phyloP scores from a whole-genome alignment of 1,140 invertebrate genomes.

The Leptopilina clavipes region DNA sequence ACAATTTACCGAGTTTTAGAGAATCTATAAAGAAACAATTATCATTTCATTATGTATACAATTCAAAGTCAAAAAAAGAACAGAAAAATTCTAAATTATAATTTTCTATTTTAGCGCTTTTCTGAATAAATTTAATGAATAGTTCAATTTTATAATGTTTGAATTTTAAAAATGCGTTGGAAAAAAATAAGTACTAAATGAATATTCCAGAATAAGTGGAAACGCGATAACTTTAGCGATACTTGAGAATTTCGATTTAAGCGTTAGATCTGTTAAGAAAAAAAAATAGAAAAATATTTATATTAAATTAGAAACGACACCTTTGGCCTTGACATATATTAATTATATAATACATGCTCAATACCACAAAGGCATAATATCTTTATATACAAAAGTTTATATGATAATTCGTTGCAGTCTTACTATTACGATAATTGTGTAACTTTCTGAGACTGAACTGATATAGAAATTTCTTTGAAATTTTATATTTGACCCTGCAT shows the following conservation, averaged over 20 bases:
- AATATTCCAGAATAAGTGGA: slow-evolving; percentile 37
- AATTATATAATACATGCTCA: slow-evolving; percentile 27
- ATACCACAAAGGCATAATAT: slow-evolving; percentile 1
- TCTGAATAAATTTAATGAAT: neutral
- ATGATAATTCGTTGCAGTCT: slow-evolving; percentile 26
- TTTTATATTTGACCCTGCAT: slow-evolving; percentile 20
- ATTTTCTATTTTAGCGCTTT: neutral
- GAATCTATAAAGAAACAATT: too few relatives aligned
- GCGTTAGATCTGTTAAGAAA: slow-evolving; percentile 12
- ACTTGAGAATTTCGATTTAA: slow-evolving; percentile 6
- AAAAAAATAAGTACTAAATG: neutral
- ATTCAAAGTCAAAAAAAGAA: neutral
- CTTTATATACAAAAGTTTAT: slow-evolving; percentile 12
- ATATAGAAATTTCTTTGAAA: slow-evolving; percentile 11
- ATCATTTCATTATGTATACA: too few relatives aligned
- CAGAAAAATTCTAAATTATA: neutral
- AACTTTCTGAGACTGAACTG: slow-evolving; percentile 33
- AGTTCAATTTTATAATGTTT: neutral
- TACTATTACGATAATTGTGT: slow-evolving; percentile 4
- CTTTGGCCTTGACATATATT: slow-evolving; percentile 33
- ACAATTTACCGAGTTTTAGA: neutral
- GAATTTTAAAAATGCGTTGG: neutral
- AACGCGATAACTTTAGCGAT: slow-evolving; percentile 10
- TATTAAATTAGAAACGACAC: slow-evolving; percentile 15
- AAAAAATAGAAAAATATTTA: slow-evolving; percentile 16